Base-by-base conservation (phyloP, 1,140 invertebrate genomes). In the Pentalonia nigronervosa region DNA sequence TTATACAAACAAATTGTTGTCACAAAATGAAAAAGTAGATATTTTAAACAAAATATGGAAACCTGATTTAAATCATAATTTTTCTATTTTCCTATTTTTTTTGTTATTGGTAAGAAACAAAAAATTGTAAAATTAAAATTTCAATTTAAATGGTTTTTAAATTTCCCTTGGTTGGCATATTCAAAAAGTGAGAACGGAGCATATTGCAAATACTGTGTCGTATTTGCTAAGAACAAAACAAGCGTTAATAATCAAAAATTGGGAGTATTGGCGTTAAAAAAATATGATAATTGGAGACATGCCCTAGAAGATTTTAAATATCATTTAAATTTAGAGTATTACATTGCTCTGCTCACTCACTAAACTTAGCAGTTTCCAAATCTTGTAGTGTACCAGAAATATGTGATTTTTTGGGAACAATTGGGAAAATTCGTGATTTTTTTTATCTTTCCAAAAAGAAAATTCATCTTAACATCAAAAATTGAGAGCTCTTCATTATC, bases 321-420 rank as follows among this genome's bases (percentile, higher is more conserved):
- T n/a, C n/a, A n/a, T n/a, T n/a, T n/a, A n/a, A n/a, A n/a, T n/a
- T n/a, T n/a, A 36, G 36, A 45, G 8, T 45, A 41, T 45, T 23
- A 84, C 23, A 45, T 90, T 94, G 93, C 86, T 67, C 93, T 21
- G 60, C 76, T 7, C 90, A 91, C 41, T 60, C 41, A 25, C 23
- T 91, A 67, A 91, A 91, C 47, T 76, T 92, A 21, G 91, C 30
- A 30, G 91, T 92, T 45, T 47, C 84, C 25, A 87, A 87, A 30
- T 87, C 84, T 48, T 48, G 84, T 11, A 87, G 41, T 87, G 25
- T 48, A 48, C 84, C 41, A 87, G 23, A 25, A 48, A 87, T 87
- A 47, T 8, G 23, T 8, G 84, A 48, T 87, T 87, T 23, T 48
- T 48, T 87, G 30, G 47, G 84, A 48, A 87, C 41, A 30, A 87